phyloP scores from a whole-genome alignment of 1,140 invertebrate species.

The Chymomyza costata region DNA sequence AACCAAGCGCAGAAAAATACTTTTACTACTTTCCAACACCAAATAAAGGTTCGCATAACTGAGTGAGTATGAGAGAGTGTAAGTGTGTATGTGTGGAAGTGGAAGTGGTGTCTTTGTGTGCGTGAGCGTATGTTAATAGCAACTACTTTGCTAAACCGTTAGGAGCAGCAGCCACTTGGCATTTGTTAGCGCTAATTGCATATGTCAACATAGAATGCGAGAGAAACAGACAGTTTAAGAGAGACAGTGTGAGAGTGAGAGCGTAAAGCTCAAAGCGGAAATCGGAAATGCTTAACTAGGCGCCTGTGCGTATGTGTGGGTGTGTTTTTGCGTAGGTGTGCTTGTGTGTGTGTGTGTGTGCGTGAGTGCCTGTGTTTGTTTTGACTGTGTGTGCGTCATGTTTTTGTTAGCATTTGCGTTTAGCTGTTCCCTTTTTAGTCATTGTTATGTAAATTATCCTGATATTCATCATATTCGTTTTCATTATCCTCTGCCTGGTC shows the following conservation, averaged over 20 bases:
- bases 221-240: slow-evolving; percentile 48
- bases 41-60: slow-evolving; percentile 23
- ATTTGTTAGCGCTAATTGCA: slow-evolving; percentile 70
- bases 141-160: slow-evolving; percentile 53
- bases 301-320: slow-evolving; percentile 13
- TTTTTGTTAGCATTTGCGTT: slow-evolving; percentile 33
- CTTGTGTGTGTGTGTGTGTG: neutral
- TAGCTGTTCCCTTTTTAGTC: slow-evolving; percentile 57
- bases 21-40: slow-evolving; percentile 49
- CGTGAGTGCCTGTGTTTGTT: slow-evolving; percentile 25
- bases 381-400: slow-evolving; percentile 35
- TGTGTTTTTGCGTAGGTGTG: slow-evolving; percentile 5
- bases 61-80: slow-evolving; percentile 2
- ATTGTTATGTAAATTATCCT: slow-evolving; percentile 75
- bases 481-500: slow-evolving; percentile 70
- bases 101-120: neutral
- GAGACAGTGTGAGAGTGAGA: too few species aligned
- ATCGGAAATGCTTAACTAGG: slow-evolving; percentile 72
- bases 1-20: slow-evolving; percentile 13
- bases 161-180: slow-evolving; percentile 50
- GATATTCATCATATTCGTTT: slow-evolving; percentile 76
- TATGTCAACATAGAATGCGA: slow-evolving; percentile 54
- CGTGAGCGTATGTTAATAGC: slow-evolving; percentile 56
- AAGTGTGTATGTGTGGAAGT: slow-evolving; percentile 7
- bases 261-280: slow-evolving; percentile 46